Evolutionary conservation across 1,140 invertebrate species (phyloP), one percentile per base, ranked within the genome.

Genomic region (Drosophila punjabiensis): DNA sequence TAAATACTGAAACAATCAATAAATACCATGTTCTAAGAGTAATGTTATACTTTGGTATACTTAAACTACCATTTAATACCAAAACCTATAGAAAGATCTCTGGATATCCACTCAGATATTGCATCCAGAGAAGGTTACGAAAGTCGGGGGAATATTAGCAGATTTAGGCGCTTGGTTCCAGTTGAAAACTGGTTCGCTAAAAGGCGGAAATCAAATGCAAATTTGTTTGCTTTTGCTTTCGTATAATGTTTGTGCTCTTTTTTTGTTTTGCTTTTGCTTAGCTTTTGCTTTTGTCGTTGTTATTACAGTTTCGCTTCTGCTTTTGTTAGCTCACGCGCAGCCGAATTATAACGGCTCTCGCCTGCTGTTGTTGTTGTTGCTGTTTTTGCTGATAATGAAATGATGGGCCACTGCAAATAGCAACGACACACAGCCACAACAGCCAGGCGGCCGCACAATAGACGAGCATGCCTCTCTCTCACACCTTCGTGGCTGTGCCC

Each of bases 261-360:
- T 50, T 52, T 50, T 39, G 41, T 35, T 33, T 47, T 24, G 24
- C 24, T 24, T 24, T 24, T 24, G 24, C 24, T 59, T 35, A 33
- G 50, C 30, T 47, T 69, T 75, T 65, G 70, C 24, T 30, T 55
- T 50, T 41, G 35, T 58, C 53, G 65, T 68, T 71, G 18, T 37
- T 50, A 39, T 50, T 56, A 35, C 64, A 43, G 30, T 58, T 67
- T 20, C n/a, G 68, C 11, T 13, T 45, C 24, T 58, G 65, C 65
- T 76, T 84, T 86, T 85, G 82, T 82, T 81, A 75, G 79, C 68
- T 75, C 79, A 86, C 79, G 74, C 79, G 75, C 75, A 68, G 62
- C 74, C 61, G 62, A 85, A 85, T 79, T 78, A 78, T 75, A 76
- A 76, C 58, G 63, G 52, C 35, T 62, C 33, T 62, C 30, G 50